Base-by-base conservation (phyloP, 2,113 vertebrate species). In the Oncorhynchus kisutch region DNA sequence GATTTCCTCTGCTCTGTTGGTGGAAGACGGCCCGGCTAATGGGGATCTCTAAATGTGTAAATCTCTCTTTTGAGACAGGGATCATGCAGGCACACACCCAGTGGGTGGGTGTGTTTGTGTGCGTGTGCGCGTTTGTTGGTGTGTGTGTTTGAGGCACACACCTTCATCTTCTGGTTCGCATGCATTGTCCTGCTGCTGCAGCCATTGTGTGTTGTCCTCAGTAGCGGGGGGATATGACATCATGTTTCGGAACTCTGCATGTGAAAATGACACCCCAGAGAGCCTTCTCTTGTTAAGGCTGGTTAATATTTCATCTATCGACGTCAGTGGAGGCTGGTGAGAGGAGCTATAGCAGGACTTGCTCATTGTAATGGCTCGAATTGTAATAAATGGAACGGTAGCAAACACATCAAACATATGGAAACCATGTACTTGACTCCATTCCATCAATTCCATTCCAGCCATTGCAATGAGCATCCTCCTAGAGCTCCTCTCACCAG, bases 251-350 rank as follows among this genome's bases (percentile, higher is more conserved):
- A 87, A 68, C 5, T 14, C 51, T 80, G 69, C 24, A 82, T 70
- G 82, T 81, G 82, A 88, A 87, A 91, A 90, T 18, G 78, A 88
- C 45, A 76, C 89, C 80, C 85, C 31, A 79, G 88, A 84, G 87
- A 81, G 67, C 3, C n/a, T 71, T 82, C 67, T 71, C 9, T 45
- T 45, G 39, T 45, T 45, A 45, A 12, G 39, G 39, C 39, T 45
- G 39, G 39, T 45, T 45, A 12, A 39, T 9, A 39, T 8, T 39
- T 8, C 8, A 39, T 39, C 39, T 2, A 12, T 45, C 9, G 1
- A 45, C 9, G 9, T 45, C 39, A 45, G 39, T 45, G 39, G 39
- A 45, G 39, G 39, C 39, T 45, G 39, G 9, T 45, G 39, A 9
- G 39, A 45, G 39, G 39, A 11, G 39, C 2, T 45, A 11, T 45